Base-by-base conservation (phyloP, 2,113 vertebrate genomes). In the Callipepla californica region DNA sequence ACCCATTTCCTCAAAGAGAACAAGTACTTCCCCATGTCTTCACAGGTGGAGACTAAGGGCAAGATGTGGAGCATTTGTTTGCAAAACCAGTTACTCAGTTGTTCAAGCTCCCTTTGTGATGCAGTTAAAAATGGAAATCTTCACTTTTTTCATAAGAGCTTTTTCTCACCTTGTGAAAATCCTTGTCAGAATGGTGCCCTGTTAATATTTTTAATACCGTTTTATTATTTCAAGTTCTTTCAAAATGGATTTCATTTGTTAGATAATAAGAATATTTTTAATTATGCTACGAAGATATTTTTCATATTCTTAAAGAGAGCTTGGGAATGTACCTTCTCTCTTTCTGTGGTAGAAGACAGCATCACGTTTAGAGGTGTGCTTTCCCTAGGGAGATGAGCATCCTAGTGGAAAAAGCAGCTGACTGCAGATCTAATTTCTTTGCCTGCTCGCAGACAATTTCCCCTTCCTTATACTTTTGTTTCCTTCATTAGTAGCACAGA, bases 161-260 rank as follows among this genome's bases (percentile, higher is more conserved):
- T 17, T 94, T 81, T 94, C 87, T 47, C 28, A 61, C 62, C 47
- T 87, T 42, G 80, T 75, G 75, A 83, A 82, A 32, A 26, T 67
- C 25, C 74, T 88, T 87, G 59, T 40, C 8, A 59, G 28, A 65
- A 84, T 72, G 93, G 62, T 50, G 30, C 4, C 10, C 28, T 23
- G 18, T 87, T 95, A 89, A 45, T 95, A 72, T 77, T 94, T 94
- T 94, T 90, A 92, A 57, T 78, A 48, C 26, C 68, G 6, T 65
- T 90, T 63, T 58, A 84, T 88, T 3, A 48, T 79, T 93, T 68
- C 36, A 11, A 74, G 28, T 32, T 62, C 34, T 67, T 91, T 85
- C 50, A 85, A 62, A 92, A 44, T 21, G 5, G 17, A 53, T 76
- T 92, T 19, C 9, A 32, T 32, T 87, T 76, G 14, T 85, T 53